phyloP scores from a whole-genome alignment of 2,797 vertebrate species.

The Bothrops alternatus region DNA sequence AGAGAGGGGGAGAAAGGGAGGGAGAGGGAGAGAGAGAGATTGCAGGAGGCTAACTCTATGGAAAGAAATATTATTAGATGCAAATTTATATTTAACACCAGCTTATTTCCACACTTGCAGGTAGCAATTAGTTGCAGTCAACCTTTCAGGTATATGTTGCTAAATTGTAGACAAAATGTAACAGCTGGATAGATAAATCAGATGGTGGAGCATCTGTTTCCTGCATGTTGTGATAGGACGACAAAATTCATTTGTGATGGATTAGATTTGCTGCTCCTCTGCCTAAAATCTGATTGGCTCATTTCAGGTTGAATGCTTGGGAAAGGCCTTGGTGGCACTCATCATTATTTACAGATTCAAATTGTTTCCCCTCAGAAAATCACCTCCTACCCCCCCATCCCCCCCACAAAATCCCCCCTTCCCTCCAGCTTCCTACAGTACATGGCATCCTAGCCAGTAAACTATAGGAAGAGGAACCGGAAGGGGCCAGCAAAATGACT shows the following conservation, averaged over 20 bases:
- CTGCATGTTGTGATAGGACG: neutral
- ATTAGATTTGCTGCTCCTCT: no score
- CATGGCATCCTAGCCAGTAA: neutral
- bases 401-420: no score
- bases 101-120: neutral
- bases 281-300: neutral
- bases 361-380: neutral
- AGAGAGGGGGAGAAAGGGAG: conserved; percentile 28
- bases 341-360: neutral
- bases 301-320: neutral
- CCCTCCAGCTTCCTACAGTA: neutral
- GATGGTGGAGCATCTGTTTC: neutral
- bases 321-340: neutral
- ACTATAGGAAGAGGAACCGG: neutral
- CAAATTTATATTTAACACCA: neutral
- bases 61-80: neutral
- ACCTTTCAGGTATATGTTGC: neutral
- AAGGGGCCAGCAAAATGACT: neutral
- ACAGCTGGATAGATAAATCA: neutral
- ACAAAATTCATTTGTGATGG: neutral
- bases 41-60: neutral
- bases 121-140: neutral
- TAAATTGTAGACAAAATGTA: neutral
- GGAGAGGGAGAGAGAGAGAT: neutral
- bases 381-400: neutral